Base-by-base conservation (phyloP, 1,140 invertebrate genomes). In the Mizuhopecten yessoensis region DNA sequence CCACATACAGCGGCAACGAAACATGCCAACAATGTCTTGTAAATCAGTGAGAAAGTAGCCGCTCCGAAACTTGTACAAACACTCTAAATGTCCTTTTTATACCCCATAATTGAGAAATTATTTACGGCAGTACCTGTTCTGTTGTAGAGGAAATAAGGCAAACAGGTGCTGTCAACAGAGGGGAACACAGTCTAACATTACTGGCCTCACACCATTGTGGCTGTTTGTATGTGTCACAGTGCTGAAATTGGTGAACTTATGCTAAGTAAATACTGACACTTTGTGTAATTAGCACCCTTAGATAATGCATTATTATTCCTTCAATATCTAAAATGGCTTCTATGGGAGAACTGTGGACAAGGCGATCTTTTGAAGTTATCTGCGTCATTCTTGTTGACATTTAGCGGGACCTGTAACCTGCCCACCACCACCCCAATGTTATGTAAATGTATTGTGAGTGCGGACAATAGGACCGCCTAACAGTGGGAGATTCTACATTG, bases 201-300 rank as follows among this genome's bases (percentile, higher is more conserved):
- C 57, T 23, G 3, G 29, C 5, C 57, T 29, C 11, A n/a, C 11
- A 29, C 57, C n/a, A 29, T 75, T 75, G 57, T 75, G 23, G 29
- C 57, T 11, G 11, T 75, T 75, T 75, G 57, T 75, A 75, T 75
- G 57, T 75, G 29, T 75, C 57, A 75, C 57, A 75, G 23, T 29
- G 57, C 57, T 11, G n/a, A 75, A 75, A 75, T 75, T 75, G 57
- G 57, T n/a, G 57, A 75, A 75, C 57, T 75, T 75, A n/a, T 75
- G 57, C 57, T 75, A 75, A 75, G 57, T 75, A 75, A 75, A 75
- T 75, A 75, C 57, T 75, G 57, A 75, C 57, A 75, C 57, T 75
- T 75, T 75, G 29, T 75, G 57, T 75, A 75, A 75, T 75, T 75
- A 75, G 57, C 57, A 75, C 57, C 57, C 23, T 9, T 11, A 75